Evolutionary conservation across 2,797 vertebrate species (phyloP).

Genomic region (Microchirus variegatus): DNA sequence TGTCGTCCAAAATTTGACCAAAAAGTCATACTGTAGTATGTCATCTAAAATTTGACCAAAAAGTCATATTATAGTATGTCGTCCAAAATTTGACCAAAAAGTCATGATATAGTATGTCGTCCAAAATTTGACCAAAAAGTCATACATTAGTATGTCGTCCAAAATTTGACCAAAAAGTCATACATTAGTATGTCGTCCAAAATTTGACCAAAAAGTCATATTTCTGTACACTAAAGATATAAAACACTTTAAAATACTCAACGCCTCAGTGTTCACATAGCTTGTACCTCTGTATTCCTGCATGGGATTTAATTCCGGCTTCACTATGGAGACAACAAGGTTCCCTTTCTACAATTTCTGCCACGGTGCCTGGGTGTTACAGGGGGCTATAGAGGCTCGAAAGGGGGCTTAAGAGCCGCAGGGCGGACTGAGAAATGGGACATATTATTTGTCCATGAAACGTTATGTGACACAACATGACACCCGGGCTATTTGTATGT

Average conservation of each 20-base stretch:
- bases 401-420: constrained; percentile 61
- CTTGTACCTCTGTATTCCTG: constrained; percentile 51
- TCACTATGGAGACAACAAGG: constrained; percentile 57
- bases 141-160: no score
- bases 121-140: no score
- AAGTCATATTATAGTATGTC: no score
- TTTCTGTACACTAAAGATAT: constrained; percentile 19
- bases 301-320: constrained; percentile 54
- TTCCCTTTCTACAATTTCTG: constrained; percentile 47
- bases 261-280: constrained; percentile 38
- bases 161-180: no score
- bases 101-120: no score
- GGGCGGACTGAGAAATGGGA: constrained; percentile 71
- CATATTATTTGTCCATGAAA: constrained; percentile 78
- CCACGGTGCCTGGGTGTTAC: constrained; percentile 45
- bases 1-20: no score
- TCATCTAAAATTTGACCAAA: no score
- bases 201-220: no score
- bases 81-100: no score
- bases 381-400: constrained; percentile 52
- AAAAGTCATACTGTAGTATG: no score
- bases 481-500: constrained; percentile 73
- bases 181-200: no score
- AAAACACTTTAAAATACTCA: constrained; percentile 20
- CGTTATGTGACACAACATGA: constrained; percentile 77